A percentile compares a stretch with the other conserved stretches of the same genome.
These are phyloP conservation scores for Cairina moschata DNA, from an alignment of 2,113 vertebrate genomes.

Conservation along the genomic window DNA sequence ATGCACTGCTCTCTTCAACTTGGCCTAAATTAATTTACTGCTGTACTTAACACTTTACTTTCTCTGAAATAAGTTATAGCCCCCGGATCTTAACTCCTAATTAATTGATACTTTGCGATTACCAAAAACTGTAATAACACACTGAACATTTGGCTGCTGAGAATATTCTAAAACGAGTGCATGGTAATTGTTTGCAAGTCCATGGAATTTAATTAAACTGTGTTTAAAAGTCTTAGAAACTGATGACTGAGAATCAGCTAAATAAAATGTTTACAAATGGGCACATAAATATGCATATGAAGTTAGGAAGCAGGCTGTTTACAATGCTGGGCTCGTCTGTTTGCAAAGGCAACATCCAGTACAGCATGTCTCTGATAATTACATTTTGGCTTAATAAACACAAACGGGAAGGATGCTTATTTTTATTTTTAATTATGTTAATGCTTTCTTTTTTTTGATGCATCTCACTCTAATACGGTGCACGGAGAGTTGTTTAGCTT, in stretches of 20 bases:
- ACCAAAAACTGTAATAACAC: neutral
- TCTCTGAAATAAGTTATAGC: neutral
- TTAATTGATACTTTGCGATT: neutral
- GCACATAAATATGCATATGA: slow-evolving; percentile 4
- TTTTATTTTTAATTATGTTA: slow-evolving; percentile 63
- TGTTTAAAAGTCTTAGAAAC: slow-evolving; percentile 31
- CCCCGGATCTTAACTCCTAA: neutral
- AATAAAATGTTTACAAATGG: slow-evolving; percentile 58
- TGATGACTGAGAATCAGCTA: slow-evolving; percentile 35
- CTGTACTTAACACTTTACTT: neutral
- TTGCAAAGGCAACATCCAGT: slow-evolving; percentile 17
- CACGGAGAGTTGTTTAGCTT: neutral
- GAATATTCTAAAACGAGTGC: neutral
- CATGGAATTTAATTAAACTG: slow-evolving; percentile 54
- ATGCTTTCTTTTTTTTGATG: neutral
- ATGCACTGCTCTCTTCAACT: neutral
- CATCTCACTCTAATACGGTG: neutral
- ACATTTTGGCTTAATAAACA: slow-evolving; percentile 60
- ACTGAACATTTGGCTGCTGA: neutral
- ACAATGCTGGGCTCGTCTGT: neutral
- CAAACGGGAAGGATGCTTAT: slow-evolving; percentile 6
- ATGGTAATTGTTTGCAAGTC: slow-evolving; percentile 14
- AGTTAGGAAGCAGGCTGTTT: neutral
- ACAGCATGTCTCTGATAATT: slow-evolving; percentile 51
- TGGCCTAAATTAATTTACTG: neutral